Conservation (phyloP, 2,113 vertebrate genomes). For the Aviceda subcristata region DNA sequence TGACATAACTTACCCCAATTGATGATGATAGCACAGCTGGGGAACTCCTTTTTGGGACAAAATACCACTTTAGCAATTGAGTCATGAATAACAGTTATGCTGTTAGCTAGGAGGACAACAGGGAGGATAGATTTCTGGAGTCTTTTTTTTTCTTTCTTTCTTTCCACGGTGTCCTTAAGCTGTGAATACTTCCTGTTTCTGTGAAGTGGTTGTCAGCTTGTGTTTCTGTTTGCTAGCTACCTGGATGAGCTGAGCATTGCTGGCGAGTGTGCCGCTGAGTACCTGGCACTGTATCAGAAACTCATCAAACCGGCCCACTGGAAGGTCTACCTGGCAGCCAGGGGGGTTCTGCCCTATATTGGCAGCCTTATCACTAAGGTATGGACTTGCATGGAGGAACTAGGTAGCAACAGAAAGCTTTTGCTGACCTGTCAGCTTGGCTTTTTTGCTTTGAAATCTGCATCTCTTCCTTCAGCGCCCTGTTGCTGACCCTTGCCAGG, state of each 20-base stretch:
- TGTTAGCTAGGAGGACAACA: not conserved
- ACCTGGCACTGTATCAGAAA: constrained; percentile 95
- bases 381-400: not conserved
- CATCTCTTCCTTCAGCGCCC: not conserved
- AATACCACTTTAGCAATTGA: not conserved
- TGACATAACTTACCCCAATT: not conserved
- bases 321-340: constrained; percentile 96
- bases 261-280: constrained; percentile 95
- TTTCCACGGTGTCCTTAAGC: not conserved
- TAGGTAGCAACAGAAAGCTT: not conserved
- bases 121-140: not conserved
- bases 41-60: not conserved
- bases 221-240: constrained; percentile 77
- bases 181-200: not conserved
- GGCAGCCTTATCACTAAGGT: constrained; percentile 99
- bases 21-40: not conserved
- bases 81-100: not conserved
- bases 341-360: constrained; percentile 93
- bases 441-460: not conserved
- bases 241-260: constrained; percentile 94
- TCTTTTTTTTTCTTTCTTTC: not conserved
- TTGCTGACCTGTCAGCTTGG: not conserved
- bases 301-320: constrained; percentile 95
- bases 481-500: not conserved
- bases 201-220: not conserved